Evolutionary conservation across 2,888 invertebrate species (phyloP).

Genomic region (Dolomedes plantarius): DNA sequence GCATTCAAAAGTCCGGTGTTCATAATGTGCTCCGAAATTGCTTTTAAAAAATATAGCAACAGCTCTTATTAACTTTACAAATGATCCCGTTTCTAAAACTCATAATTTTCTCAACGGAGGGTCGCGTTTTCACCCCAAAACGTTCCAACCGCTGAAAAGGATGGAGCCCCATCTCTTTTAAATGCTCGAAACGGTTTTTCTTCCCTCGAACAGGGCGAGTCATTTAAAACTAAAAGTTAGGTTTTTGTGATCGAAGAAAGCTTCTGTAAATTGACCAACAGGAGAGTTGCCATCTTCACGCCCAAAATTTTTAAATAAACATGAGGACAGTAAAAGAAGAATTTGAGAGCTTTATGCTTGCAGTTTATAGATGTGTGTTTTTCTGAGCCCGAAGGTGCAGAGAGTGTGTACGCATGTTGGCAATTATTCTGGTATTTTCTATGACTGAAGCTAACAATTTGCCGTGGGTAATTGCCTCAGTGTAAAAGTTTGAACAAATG

Average conservation of each 20-base stretch:
- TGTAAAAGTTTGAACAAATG: background rate
- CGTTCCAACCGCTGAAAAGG: too few species aligned
- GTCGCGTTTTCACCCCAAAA: background rate
- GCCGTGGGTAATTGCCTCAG: background rate
- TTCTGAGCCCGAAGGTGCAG: background rate
- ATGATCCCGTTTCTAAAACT: background rate
- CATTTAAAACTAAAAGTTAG: background rate
- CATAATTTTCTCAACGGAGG: background rate
- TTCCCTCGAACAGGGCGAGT: background rate
- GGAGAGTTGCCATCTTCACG: background rate
- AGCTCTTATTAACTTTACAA: conserved; percentile 1
- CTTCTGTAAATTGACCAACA: background rate
- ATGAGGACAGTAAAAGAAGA: background rate
- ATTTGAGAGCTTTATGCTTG: background rate
- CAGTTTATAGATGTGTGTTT: background rate
- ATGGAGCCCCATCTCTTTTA: background rate
- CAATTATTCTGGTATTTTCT: background rate
- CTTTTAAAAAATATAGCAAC: background rate
- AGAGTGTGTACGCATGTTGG: background rate
- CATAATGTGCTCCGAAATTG: background rate
- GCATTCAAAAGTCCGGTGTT: background rate
- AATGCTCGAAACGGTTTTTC: background rate
- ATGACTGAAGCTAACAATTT: background rate
- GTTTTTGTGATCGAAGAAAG: background rate
- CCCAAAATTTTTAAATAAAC: background rate